Evolutionary conservation across 2,797 vertebrate genomes (phyloP).

Genomic region (Sebastes diaconus): DNA sequence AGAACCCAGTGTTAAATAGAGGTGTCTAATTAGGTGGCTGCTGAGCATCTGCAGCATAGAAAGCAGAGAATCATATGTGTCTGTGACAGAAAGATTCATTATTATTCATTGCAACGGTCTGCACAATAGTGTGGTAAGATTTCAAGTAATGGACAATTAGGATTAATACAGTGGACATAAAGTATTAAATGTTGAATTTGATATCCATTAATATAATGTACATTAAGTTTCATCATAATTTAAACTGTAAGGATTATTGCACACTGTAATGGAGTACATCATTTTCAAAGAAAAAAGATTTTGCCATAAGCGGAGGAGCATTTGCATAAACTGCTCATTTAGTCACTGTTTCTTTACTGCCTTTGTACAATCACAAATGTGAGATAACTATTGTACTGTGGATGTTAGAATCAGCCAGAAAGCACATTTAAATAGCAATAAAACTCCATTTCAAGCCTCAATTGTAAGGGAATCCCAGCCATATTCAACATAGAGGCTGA

Average conservation of each 20-base stretch:
- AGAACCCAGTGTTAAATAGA: conserved; percentile 2
- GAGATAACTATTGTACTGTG: background rate
- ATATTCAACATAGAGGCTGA: background rate
- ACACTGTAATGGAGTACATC: background rate
- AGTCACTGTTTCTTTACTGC: background rate
- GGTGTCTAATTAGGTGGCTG: conserved; percentile 30
- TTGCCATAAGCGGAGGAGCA: background rate
- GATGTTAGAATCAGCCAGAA: background rate
- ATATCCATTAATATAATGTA: conserved; percentile 21
- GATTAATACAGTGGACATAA: conserved; percentile 28
- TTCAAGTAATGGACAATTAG: conserved; percentile 40
- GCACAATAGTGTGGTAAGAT: conserved; percentile 6
- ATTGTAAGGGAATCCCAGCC: background rate
- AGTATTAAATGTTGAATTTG: conserved; percentile 35
- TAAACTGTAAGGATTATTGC: conserved; percentile 11
- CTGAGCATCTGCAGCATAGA: conserved; percentile 13
- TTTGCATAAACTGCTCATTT: conserved; percentile 18
- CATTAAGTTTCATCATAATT: conserved; percentile 23
- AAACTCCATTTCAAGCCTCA: background rate
- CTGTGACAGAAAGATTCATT: conserved; percentile 38
- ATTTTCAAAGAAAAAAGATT: conserved; percentile 7
- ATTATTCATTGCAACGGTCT: conserved; percentile 18
- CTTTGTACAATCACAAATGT: conserved; percentile 3
- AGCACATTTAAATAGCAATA: background rate
- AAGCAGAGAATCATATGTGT: conserved; percentile 26